Conservation (phyloP, 2,113 vertebrate species). For the Brachypteracias leptosomus region DNA sequence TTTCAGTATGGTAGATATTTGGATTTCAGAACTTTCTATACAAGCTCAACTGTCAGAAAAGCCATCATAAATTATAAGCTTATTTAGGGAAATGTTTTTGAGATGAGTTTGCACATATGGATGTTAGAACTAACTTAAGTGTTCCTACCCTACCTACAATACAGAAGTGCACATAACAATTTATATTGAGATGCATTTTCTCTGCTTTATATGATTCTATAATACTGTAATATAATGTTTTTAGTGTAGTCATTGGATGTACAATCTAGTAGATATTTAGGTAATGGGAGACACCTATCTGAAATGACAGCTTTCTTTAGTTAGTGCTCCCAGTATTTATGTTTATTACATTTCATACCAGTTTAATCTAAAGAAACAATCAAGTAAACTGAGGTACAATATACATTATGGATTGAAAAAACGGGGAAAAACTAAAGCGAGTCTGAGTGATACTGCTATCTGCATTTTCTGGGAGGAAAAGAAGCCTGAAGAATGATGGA, state of each 20-base stretch:
- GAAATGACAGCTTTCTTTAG: neutral
- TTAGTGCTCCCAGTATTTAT: neutral
- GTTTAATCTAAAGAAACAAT: neutral
- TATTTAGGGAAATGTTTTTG: neutral
- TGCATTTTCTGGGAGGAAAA: neutral
- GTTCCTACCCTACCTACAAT: neutral
- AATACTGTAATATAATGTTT: neutral
- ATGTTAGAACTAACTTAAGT: neutral
- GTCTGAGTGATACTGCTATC: neutral
- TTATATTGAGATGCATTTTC: neutral
- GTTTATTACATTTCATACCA: neutral
- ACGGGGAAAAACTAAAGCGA: accelerated
- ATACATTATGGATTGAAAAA: neutral
- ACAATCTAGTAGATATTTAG: neutral
- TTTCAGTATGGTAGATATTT: neutral
- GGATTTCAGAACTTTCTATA: neutral
- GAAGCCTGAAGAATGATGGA: neutral
- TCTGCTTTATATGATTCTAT: neutral
- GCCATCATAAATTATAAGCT: neutral
- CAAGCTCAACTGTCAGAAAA: neutral
- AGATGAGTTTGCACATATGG: neutral
- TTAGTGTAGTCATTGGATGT: neutral
- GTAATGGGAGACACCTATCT: neutral
- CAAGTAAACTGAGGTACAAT: neutral
- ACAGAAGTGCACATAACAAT: neutral